These are phyloP conservation scores for Cynocephalus volans DNA, from an alignment of 2,113 vertebrate species.

Conservation along the genomic window DNA sequence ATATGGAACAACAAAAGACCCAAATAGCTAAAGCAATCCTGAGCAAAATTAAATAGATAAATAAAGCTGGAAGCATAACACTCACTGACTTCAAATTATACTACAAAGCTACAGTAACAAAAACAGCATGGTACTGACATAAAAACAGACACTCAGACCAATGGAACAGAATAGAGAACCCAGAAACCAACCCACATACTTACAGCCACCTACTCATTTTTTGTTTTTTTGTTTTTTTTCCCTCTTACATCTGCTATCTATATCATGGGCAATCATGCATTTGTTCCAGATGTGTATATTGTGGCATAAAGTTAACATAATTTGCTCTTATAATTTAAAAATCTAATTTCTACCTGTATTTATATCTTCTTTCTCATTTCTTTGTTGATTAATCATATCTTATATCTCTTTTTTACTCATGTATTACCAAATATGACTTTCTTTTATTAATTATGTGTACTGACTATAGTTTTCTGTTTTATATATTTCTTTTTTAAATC, in stretches of 20 bases:
- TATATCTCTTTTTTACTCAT: neutral
- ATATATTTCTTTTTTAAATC: neutral
- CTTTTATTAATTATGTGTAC: neutral
- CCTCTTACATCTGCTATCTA: too few species aligned
- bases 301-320: constrained; percentile 19
- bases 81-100: too few species aligned
- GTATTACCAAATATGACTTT: neutral
- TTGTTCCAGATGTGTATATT: neutral
- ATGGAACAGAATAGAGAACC: too few species aligned
- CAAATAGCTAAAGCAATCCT: too few species aligned
- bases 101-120: too few species aligned
- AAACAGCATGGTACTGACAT: too few species aligned
- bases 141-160: too few species aligned
- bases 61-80: too few species aligned
- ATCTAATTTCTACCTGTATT: neutral
- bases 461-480: neutral
- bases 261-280: neutral
- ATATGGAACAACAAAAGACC: too few species aligned
- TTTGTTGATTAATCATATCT: constrained; percentile 2
- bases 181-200: too few species aligned
- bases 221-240: neutral
- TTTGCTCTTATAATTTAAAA: constrained; percentile 6
- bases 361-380: constrained; percentile 50
- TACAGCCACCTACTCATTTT: neutral
- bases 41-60: too few species aligned